phyloP scores from a whole-genome alignment of 2,113 vertebrate genomes.

The Hyperoodon ampullatus region DNA sequence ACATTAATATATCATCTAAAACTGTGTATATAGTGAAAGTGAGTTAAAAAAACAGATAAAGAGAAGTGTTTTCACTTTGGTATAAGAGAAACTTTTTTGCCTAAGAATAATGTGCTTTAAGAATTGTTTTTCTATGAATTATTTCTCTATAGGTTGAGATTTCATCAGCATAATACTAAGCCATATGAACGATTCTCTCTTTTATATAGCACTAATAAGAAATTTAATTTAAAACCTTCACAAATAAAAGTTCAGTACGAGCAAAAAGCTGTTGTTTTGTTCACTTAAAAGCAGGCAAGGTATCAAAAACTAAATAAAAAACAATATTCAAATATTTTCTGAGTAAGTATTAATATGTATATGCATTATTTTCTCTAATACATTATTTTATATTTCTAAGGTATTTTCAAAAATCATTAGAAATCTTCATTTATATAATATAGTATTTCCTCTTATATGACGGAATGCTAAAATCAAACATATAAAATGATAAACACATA shows the following conservation, averaged over 20 bases:
- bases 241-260: constrained; percentile 11
- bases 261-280: neutral
- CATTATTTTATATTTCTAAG: neutral
- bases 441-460: neutral
- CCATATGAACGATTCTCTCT: neutral
- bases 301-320: constrained; percentile 23
- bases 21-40: neutral
- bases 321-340: neutral
- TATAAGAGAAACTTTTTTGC: neutral
- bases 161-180: constrained; percentile 2
- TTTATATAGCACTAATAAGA: constrained; percentile 13
- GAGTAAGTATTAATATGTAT: neutral
- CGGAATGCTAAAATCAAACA: neutral
- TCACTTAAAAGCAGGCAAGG: neutral
- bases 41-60: neutral
- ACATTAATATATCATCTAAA: neutral
- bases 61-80: neutral
- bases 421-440: neutral
- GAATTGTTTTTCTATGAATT: neutral
- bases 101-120: neutral
- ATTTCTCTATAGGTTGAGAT: neutral
- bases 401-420: neutral
- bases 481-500: neutral
- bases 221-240: constrained; percentile 47
- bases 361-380: neutral